Conservation (phyloP, 1,140 invertebrate species). For the Ostrea denselamellosa region DNA sequence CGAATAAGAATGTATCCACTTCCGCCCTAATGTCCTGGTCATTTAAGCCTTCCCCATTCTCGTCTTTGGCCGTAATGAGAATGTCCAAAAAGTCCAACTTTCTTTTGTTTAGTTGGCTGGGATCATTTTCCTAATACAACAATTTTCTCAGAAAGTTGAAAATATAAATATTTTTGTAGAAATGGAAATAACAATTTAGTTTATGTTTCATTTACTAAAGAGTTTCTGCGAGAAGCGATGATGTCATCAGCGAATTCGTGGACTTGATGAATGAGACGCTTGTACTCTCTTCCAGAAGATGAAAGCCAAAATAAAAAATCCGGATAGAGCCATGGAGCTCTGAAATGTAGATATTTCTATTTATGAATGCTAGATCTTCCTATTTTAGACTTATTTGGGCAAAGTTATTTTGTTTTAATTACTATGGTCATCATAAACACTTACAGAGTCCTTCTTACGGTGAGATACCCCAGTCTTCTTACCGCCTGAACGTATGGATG, state of each 20-base stretch:
- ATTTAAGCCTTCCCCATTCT: slow-evolving; percentile 58
- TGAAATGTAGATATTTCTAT: neutral
- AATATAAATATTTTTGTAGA: neutral
- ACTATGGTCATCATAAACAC: neutral
- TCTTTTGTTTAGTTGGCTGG: neutral
- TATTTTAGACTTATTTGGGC: neutral
- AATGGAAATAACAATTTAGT: neutral
- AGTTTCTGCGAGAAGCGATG: slow-evolving; percentile 41
- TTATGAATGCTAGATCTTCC: neutral
- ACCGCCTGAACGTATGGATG: slow-evolving; percentile 49
- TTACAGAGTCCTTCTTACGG: neutral
- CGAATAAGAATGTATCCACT: slow-evolving; percentile 65
- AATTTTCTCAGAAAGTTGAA: neutral
- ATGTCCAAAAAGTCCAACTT: slow-evolving; percentile 60
- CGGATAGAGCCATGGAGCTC: slow-evolving; percentile 38
- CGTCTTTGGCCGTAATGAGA: slow-evolving; percentile 58
- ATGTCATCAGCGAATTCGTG: slow-evolving; percentile 52
- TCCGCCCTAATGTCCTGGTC: slow-evolving; percentile 62
- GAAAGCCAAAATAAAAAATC: slow-evolving; percentile 41
- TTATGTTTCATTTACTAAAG: slow-evolving; percentile 32
- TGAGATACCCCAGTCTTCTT: neutral
- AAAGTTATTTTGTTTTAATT: neutral
- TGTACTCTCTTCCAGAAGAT: slow-evolving; percentile 42
- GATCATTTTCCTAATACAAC: neutral
- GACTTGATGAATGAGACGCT: slow-evolving; percentile 41